phyloP scores from a whole-genome alignment of 2,113 vertebrate species.

The Percina caprodes region DNA sequence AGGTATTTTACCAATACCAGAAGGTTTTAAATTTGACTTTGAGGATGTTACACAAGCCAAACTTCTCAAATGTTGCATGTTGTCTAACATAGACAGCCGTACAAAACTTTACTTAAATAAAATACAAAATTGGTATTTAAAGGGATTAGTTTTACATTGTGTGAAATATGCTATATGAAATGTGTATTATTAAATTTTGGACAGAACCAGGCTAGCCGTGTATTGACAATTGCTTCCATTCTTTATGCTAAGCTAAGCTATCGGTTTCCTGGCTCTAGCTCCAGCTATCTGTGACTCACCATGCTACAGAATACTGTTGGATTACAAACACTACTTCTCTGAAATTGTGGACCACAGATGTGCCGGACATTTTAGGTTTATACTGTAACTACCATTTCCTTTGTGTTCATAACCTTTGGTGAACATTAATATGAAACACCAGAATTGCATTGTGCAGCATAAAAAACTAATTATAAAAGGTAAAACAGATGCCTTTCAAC shows the following conservation, averaged over 20 bases:
- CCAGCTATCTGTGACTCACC: not conserved
- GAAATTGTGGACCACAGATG: not conserved
- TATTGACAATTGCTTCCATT: not conserved
- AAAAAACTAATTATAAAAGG: not conserved
- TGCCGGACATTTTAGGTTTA: not conserved
- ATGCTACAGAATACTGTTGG: not conserved
- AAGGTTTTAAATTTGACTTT: not conserved
- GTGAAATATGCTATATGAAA: not conserved
- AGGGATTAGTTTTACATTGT: not conserved
- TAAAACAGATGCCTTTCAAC: not conserved
- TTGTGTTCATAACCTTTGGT: not conserved
- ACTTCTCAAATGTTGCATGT: not conserved
- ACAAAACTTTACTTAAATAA: not conserved
- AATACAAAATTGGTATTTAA: not conserved
- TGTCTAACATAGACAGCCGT: not conserved
- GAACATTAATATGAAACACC: not conserved
- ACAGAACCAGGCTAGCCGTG: not conserved
- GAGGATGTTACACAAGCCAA: not conserved
- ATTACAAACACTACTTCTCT: not conserved
- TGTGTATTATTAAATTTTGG: not conserved
- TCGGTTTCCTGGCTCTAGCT: not conserved
- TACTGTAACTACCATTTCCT: not conserved
- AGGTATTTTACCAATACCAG: not conserved
- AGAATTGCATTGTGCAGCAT: not conserved
- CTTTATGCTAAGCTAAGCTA: not conserved